Base-by-base conservation (phyloP, 64 coral and sea anemone species). In the Montipora efflorescens region DNA sequence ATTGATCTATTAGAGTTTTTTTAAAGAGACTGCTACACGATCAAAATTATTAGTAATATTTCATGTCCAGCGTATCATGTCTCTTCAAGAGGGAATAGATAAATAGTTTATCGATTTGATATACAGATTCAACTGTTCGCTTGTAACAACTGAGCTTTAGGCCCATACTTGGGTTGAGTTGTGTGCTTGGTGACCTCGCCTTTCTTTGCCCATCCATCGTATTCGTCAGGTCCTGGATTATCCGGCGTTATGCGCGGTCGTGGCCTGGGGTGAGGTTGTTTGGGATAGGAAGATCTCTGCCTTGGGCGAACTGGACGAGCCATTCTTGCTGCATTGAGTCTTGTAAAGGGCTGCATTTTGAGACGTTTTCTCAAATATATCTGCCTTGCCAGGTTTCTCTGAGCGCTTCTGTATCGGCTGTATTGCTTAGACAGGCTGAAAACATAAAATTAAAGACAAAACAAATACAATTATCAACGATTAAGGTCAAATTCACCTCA, bases 351-450 rank as follows among this genome's bases (percentile, higher is more conserved):
- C 13, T n/a, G 66, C 10, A 86, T 16, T 51, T 18, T 72, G 46
- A 86, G 82, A 11, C 47, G 82, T 50, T 86, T 86, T 51, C 13
- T 68, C 45, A 86, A 49, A 59, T 86, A 86, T 8, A 48, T 45
- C 64, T 67, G 62, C 46, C 82, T 46, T 50, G 82, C 82, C 44
- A 86, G 8, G 9, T 66, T 46, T 86, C 82, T 48, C n/a, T 71
- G 82, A 16, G 82, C 82, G 47, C 82, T 71, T 8, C 82, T 68
- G 46, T 86, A 86, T n/a, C 66, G 44, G 66, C 82, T 86, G 46
- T 86, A 86, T 50, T 86, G 64, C 46, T 67, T 86, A 12, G 82
- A 86, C 16, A 86, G 47, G n/a, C 82, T 86, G 67, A 19, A 48
- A 86, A 4, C 61, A 8, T 57, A 72, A 14, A 82, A 48, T n/a